Conservation (phyloP, 2,888 invertebrate species). For the Nemotelus pantherinus region DNA sequence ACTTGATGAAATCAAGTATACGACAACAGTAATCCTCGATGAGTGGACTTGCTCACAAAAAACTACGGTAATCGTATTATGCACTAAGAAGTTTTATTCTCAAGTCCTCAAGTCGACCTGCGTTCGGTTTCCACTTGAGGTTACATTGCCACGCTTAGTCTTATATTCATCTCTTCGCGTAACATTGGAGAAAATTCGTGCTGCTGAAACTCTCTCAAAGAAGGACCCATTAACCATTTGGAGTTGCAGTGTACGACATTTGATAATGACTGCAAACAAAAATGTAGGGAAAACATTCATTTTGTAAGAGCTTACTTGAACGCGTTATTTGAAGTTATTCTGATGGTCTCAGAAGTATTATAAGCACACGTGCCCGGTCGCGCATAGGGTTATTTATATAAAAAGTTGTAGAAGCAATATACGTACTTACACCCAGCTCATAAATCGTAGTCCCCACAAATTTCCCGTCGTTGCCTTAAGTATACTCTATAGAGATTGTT, state of each 20-base stretch:
- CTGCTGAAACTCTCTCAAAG: neutral
- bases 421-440: too few species aligned
- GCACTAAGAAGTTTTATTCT: too few species aligned
- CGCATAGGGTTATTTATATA: too few species aligned
- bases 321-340: too few species aligned
- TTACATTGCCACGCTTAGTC: conserved; percentile 17
- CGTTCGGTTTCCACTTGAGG: neutral
- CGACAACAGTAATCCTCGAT: neutral
- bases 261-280: conserved; percentile 23
- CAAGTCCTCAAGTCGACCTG: too few species aligned
- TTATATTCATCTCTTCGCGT: conserved; percentile 15
- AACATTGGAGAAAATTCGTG: too few species aligned
- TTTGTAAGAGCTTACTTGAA: neutral
- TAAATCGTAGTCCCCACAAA: too few species aligned
- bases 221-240: conserved; percentile 24
- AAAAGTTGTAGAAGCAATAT: too few species aligned
- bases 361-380: too few species aligned
- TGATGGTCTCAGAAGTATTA: too few species aligned
- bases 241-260: conserved; percentile 12
- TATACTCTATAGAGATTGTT: too few species aligned
- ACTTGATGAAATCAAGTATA: neutral
- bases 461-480: too few species aligned
- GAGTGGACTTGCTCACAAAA: neutral
- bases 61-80: conserved; percentile 24
- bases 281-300: neutral